Conservation (phyloP, 2,888 invertebrate species). For the Vesta saturnalis region DNA sequence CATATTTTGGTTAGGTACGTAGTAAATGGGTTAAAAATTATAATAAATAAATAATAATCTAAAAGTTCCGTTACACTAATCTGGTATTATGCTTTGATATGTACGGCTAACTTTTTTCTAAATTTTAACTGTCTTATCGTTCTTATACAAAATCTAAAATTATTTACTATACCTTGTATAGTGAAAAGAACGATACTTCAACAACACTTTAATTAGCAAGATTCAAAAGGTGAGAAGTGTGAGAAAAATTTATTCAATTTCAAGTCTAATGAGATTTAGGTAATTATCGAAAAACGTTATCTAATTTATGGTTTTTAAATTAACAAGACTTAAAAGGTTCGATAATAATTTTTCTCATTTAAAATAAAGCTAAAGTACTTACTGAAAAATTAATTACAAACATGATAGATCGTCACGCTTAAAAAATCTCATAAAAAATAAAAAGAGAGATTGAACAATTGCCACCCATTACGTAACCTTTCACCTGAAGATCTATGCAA, state of each 20-base stretch:
- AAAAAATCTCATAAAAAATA: neutral
- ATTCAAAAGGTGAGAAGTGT: neutral
- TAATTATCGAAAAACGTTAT: constrained; percentile 27
- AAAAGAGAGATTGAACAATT: constrained; percentile 10
- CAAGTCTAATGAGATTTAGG: constrained; percentile 16
- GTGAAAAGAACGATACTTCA: neutral
- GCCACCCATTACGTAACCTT: constrained; percentile 47
- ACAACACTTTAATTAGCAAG: neutral
- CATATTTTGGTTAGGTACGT: no score
- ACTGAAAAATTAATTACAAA: neutral
- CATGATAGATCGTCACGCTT: neutral
- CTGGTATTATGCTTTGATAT: no score
- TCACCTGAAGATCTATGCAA: constrained; percentile 35
- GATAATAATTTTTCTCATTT: neutral
- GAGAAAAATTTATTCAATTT: constrained; percentile 4
- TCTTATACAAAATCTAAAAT: no score
- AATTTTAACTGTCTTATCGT: no score
- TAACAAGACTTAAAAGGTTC: constrained; percentile 1
- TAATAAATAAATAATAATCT: no score
- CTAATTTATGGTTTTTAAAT: constrained; percentile 10
- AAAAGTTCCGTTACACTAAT: no score
- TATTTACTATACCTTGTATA: no score
- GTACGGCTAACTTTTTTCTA: no score
- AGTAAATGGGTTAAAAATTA: no score
- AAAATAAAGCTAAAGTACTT: no score